Conservation (phyloP, 2,113 vertebrate species). For the Lophius piscatorius region DNA sequence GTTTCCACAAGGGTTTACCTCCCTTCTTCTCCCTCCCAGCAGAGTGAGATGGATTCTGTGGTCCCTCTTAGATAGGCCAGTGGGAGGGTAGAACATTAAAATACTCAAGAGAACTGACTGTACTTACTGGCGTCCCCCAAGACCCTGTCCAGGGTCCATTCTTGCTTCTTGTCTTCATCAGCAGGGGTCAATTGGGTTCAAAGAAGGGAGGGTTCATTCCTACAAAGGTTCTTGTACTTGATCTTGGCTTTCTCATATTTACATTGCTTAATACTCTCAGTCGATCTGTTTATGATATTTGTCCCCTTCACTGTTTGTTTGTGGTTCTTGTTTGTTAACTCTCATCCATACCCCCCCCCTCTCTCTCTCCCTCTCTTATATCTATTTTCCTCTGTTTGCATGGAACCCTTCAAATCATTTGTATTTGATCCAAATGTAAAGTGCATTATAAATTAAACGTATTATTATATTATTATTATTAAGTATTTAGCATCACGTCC, state of each 20-base stretch:
- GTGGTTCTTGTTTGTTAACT: conserved; percentile 56
- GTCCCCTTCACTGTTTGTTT: conserved; percentile 57
- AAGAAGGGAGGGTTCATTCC: conserved; percentile 29
- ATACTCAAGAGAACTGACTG: conserved; percentile 17
- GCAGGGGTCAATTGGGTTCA: conserved; percentile 48
- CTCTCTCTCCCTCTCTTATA: conserved; percentile 14
- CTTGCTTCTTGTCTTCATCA: conserved; percentile 52
- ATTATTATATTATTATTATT: neutral
- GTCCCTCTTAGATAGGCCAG: conserved; percentile 31
- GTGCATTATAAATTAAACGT: conserved; percentile 1
- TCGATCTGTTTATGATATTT: conserved; percentile 67
- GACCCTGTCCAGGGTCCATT: conserved; percentile 22
- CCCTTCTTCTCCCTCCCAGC: neutral
- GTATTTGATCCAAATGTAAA: no score
- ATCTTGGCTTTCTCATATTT: conserved; percentile 71
- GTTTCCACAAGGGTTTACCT: conserved; percentile 17
- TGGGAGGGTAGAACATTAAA: conserved; percentile 63
- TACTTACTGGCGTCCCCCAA: conserved; percentile 43
- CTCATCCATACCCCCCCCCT: conserved; percentile 1
- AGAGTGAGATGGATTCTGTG: conserved; percentile 45
- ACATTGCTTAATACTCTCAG: conserved; percentile 65
- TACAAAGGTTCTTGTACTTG: conserved; percentile 62
- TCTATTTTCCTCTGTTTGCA: conserved; percentile 26
- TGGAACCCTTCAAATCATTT: conserved; percentile 24
- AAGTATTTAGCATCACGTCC: no score